Evolutionary conservation across 2,113 vertebrate species (phyloP).

Genomic region (Petrocephalus microphthalmus): DNA sequence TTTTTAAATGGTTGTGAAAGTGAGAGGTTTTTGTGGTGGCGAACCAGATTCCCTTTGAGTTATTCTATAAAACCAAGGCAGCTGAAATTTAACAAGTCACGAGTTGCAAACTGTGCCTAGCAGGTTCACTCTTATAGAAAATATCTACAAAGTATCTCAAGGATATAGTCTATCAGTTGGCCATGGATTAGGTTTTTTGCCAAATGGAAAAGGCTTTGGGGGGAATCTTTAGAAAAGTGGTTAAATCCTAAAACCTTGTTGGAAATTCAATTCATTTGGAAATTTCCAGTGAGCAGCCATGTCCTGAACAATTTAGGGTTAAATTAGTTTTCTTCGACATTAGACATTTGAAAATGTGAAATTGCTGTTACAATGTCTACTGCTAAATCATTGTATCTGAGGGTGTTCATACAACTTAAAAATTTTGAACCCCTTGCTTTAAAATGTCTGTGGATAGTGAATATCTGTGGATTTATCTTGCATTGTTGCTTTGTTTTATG

Average conservation of each 20-base stretch:
- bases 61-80: background rate
- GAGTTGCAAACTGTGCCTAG: background rate
- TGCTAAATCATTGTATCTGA: background rate
- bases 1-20: background rate
- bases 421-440: background rate
- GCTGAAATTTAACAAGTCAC: background rate
- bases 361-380: background rate
- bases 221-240: background rate
- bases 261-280: background rate
- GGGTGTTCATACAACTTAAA: background rate
- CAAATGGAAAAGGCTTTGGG: background rate
- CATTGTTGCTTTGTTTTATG: background rate
- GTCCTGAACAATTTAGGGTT: background rate
- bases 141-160: background rate
- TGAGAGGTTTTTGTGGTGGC: background rate
- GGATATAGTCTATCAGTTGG: background rate
- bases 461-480: background rate
- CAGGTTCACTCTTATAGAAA: background rate
- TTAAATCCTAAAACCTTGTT: background rate
- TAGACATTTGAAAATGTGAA: background rate
- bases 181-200: background rate
- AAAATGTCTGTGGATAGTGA: background rate
- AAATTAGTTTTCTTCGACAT: background rate
- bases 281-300: background rate
- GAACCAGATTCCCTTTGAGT: background rate